Evolutionary conservation across 1,140 invertebrate genomes (phyloP).

Genomic region (Rhyacophila brunnea): DNA sequence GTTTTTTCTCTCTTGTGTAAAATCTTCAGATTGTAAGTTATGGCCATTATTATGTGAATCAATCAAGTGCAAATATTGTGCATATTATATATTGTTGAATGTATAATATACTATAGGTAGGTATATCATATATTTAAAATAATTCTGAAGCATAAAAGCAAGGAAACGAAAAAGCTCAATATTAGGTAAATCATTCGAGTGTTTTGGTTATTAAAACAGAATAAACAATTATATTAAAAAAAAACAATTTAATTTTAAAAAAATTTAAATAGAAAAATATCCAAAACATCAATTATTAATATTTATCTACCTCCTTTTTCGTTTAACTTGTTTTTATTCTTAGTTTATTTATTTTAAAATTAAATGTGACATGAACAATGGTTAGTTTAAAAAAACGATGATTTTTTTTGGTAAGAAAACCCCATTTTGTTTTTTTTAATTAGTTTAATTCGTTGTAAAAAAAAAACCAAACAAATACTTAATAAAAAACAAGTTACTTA

Average conservation of each 20-base stretch:
- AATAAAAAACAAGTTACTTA: constrained; percentile 11
- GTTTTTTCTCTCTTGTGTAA: too few species aligned
- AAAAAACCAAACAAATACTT: background rate
- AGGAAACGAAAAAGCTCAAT: constrained; percentile 20
- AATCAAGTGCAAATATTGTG: too few species aligned
- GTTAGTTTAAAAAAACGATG: too few species aligned
- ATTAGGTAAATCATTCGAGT: constrained; percentile 10
- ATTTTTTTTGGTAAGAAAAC: background rate
- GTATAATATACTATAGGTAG: too few species aligned
- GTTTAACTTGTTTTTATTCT: constrained; percentile 1
- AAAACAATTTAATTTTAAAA: too few species aligned
- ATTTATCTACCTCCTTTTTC: constrained; percentile 21
- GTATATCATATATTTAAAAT: too few species aligned
- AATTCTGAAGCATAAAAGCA: too few species aligned
- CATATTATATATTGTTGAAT: too few species aligned
- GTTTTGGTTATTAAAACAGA: constrained; percentile 17
- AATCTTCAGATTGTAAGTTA: too few species aligned
- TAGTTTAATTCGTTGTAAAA: constrained; percentile 13
- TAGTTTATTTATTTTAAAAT: constrained; percentile 2
- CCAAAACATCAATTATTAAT: constrained; percentile 30
- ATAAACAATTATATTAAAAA: background rate
- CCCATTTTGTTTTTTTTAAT: constrained; percentile 6
- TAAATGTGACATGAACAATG: background rate
- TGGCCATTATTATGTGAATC: too few species aligned
- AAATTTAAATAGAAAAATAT: background rate